These are phyloP conservation scores for Drosophila orosa DNA, from an alignment of 1,140 invertebrate genomes.

Conservation along the genomic window DNA sequence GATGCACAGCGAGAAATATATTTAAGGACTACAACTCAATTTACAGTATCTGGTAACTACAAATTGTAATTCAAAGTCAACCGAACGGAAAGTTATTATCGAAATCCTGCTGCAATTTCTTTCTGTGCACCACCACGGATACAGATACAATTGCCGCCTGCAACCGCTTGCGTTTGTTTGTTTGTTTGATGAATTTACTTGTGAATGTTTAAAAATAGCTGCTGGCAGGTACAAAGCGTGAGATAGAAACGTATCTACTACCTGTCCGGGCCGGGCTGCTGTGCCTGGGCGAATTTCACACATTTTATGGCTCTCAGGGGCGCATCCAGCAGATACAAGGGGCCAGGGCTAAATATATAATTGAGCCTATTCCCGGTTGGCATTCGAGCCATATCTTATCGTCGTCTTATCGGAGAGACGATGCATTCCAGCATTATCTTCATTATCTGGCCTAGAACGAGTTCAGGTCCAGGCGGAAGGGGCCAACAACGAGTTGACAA, in stretches of 20 bases:
- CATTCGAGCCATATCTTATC: constrained; percentile 49
- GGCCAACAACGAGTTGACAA: constrained; percentile 57
- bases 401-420: constrained; percentile 36
- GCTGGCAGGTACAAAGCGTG: constrained; percentile 66
- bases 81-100: neutral
- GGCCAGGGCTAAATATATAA: constrained; percentile 60
- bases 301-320: constrained; percentile 48
- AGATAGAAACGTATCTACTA: constrained; percentile 77
- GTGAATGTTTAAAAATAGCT: constrained; percentile 74
- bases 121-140: constrained; percentile 9
- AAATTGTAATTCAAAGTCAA: neutral
- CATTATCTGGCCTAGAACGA: neutral
- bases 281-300: constrained; percentile 66
- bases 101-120: neutral
- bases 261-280: constrained; percentile 47
- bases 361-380: constrained; percentile 32
- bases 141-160: constrained; percentile 54
- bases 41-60: neutral
- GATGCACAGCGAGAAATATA: neutral
- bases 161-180: constrained; percentile 60
- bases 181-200: constrained; percentile 76
- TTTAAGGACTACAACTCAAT: neutral
- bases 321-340: constrained; percentile 28
- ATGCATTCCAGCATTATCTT: constrained; percentile 34
- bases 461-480: constrained; percentile 41